Evolutionary conservation across 2,797 vertebrate species (phyloP), one percentile per base, ranked within the genome.

Genomic region (Sus cebifrons): DNA sequence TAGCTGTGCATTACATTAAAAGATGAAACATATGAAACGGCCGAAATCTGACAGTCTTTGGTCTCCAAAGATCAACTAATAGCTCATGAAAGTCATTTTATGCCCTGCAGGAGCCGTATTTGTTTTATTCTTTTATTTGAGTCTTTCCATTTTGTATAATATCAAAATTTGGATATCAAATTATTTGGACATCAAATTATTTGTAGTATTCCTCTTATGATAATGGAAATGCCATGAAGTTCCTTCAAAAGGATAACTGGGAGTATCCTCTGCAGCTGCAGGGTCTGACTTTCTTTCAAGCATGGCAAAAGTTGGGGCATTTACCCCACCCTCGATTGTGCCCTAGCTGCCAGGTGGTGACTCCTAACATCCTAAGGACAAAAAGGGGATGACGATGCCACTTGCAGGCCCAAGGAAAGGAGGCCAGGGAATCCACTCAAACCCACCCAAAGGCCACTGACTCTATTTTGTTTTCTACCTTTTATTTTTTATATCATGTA

Each of bases 201-300:
- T 54, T 32, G 2, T 27, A 17, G 52, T 27, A 86, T 81, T 91
- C 17, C 5, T 13, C 79, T 77, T 87, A 77, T 77, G 58, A 70
- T 49, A 65, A 81, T 20, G 16, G 49, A 13, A 78, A 49, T 20
- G 21, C 12, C 58, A 81, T 71, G 56, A 56, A 44, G 18, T 11
- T 81, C 62, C 93, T 58, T 84, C 16, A 15, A 36, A 74, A 96
- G 74, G 82, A 83, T 90, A 96, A 89, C 92, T 40, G 65, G 79
- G 94, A n/a, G 25, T 86, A 93, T 60, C 60, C 68, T 77, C 77
- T 65, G 36, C 62, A 91, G 94, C 62, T 79, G 85, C 36, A 93
- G 89, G 91, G 58, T 32, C 81, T 90, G 44, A 67, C 81, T 96
- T 97, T 98, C 96, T 96, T 96, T 89, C 92, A 75, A 82, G 64